Conservation (phyloP, 2,888 invertebrate species). For the Heliconius aoede region DNA sequence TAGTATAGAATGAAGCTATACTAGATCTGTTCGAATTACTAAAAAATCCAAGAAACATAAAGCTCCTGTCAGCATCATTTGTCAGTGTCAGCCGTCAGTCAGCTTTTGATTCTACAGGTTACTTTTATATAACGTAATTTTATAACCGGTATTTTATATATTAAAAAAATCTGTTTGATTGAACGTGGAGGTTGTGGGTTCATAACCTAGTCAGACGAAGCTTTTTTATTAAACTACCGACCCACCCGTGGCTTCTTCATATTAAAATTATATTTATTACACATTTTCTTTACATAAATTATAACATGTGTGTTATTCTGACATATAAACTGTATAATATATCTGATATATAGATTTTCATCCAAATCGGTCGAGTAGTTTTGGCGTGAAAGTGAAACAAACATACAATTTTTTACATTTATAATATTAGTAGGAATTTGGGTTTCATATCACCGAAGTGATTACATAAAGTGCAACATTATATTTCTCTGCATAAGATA, state of each 20-base stretch:
- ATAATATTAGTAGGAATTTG: too few relatives aligned
- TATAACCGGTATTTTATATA: constrained; percentile 25
- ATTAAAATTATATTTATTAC: too few relatives aligned
- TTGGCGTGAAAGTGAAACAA: too few relatives aligned
- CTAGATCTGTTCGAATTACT: background rate
- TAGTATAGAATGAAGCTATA: background rate
- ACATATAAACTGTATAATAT: too few relatives aligned
- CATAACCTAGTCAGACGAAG: background rate
- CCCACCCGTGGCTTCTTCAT: background rate
- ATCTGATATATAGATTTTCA: too few relatives aligned
- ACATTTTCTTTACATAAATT: too few relatives aligned
- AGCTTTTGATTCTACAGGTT: constrained; percentile 19
- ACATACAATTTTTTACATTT: too few relatives aligned
- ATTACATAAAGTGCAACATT: too few relatives aligned
- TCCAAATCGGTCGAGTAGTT: too few relatives aligned
- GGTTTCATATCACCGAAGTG: too few relatives aligned
- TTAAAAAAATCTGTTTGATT: background rate
- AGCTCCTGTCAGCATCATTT: constrained; percentile 18
- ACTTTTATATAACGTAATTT: constrained; percentile 29
- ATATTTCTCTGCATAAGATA: too few relatives aligned
- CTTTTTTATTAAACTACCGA: background rate
- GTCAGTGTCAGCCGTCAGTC: constrained; percentile 30
- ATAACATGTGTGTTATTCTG: too few relatives aligned
- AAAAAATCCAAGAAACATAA: constrained; percentile 5
- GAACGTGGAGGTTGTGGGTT: background rate